phyloP scores from a whole-genome alignment of 2,888 invertebrate genomes.

The Sepioteuthis lessoniana region DNA sequence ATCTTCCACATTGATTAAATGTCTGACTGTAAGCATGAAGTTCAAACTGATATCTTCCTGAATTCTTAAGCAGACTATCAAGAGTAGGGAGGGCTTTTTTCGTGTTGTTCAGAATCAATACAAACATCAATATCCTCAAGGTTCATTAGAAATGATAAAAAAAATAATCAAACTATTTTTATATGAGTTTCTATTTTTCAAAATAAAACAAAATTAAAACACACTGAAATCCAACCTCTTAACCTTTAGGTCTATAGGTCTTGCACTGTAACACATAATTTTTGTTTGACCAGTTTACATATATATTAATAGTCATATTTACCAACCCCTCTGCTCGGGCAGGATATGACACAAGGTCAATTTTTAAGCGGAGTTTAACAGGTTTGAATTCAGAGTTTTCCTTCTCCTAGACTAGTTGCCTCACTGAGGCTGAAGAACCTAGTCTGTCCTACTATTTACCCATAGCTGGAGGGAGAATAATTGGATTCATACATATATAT shows the following conservation, averaged over 20 bases:
- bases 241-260: not conserved
- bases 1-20: not conserved
- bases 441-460: too few relatives aligned
- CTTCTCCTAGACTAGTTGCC: too few relatives aligned
- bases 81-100: not conserved
- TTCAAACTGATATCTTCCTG: not conserved
- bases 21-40: not conserved
- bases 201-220: not conserved
- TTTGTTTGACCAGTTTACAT: not conserved
- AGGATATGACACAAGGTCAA: too few relatives aligned
- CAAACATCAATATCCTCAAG: not conserved
- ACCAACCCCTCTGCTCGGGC: too few relatives aligned
- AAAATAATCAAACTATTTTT: not conserved
- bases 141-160: not conserved
- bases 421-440: too few relatives aligned
- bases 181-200: not conserved
- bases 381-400: too few relatives aligned
- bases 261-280: not conserved
- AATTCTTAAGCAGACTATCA: not conserved
- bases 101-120: not conserved
- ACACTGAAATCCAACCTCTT: not conserved
- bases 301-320: too few relatives aligned
- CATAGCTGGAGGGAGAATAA: too few relatives aligned
- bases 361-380: too few relatives aligned
- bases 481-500: too few relatives aligned